Conservation (phyloP, 2,113 vertebrate genomes). For the Taurulus bubalis region DNA sequence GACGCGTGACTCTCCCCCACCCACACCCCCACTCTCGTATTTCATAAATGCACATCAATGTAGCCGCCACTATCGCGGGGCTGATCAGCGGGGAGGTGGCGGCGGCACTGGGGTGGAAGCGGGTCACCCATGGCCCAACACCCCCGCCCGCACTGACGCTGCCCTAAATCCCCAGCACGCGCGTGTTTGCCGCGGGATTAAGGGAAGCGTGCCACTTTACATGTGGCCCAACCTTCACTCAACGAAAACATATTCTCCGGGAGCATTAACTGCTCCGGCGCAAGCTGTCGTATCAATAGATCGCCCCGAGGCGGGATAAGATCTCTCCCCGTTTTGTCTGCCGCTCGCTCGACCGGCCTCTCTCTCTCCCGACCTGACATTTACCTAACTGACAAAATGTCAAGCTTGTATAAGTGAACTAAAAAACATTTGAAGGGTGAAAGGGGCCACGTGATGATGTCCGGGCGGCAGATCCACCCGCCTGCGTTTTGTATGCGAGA, state of each 20-base stretch:
- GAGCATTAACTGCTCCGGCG: constrained; percentile 72
- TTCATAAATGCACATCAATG: constrained; percentile 28
- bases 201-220: constrained; percentile 67
- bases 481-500: neutral
- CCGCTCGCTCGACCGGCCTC: constrained; percentile 24
- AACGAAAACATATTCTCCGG: constrained; percentile 65
- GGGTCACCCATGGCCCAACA: constrained; percentile 56
- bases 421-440: constrained; percentile 16
- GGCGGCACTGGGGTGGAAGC: constrained; percentile 11
- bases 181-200: constrained; percentile 65
- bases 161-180: constrained; percentile 15
- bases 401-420: constrained; percentile 40
- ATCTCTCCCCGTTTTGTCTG: constrained; percentile 77
- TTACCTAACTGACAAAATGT: constrained; percentile 66
- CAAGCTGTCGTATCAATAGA: constrained; percentile 72
- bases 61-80: constrained; percentile 12
- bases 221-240: constrained; percentile 71
- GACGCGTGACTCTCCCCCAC: neutral
- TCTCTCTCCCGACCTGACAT: constrained; percentile 17
- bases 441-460: constrained; percentile 5
- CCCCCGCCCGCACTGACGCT: constrained; percentile 21
- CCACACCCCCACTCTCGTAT: constrained; percentile 9
- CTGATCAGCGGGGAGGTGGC: constrained; percentile 35
- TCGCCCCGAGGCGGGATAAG: constrained; percentile 67
- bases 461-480: neutral